Evolutionary conservation across 2,113 vertebrate species (phyloP).

Genomic region (Pseudopodoces humilis): DNA sequence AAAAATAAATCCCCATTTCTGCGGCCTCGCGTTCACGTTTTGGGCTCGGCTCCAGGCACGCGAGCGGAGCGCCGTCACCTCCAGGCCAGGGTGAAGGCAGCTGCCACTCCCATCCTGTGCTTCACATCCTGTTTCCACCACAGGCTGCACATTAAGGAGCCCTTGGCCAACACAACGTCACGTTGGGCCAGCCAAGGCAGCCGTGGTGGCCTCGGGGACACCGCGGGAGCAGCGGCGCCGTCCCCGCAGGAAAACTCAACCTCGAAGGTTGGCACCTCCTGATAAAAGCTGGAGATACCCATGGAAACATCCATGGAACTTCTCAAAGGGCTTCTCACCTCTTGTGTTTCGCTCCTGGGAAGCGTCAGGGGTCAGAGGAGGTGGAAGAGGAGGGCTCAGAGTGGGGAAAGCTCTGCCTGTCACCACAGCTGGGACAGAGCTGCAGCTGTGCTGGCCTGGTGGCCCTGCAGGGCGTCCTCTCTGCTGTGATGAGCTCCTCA

Average conservation of each 20-base stretch:
- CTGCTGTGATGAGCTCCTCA: background rate
- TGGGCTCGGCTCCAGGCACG: background rate
- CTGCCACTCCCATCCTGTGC: constrained; percentile 61
- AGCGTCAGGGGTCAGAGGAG: background rate
- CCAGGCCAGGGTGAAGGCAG: background rate
- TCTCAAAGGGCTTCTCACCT: background rate
- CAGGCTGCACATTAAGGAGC: background rate
- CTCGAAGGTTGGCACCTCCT: background rate
- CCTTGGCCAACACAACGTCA: background rate
- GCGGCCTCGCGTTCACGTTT: background rate
- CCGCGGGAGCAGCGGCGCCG: background rate
- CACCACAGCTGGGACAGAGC: background rate
- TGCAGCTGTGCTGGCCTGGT: background rate
- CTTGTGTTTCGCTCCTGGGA: background rate
- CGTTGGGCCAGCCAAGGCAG: background rate
- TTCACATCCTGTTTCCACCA: constrained; percentile 65
- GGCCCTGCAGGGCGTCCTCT: background rate
- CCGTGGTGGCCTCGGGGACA: background rate
- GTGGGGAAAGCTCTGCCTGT: background rate
- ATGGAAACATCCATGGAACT: too few relatives aligned
- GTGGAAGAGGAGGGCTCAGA: background rate
- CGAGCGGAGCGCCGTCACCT: background rate
- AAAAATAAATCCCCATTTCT: background rate
- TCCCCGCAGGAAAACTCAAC: accelerated
- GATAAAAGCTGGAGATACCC: background rate